phyloP scores from a whole-genome alignment of 2,888 invertebrate genomes.

The Unio pictorum region DNA sequence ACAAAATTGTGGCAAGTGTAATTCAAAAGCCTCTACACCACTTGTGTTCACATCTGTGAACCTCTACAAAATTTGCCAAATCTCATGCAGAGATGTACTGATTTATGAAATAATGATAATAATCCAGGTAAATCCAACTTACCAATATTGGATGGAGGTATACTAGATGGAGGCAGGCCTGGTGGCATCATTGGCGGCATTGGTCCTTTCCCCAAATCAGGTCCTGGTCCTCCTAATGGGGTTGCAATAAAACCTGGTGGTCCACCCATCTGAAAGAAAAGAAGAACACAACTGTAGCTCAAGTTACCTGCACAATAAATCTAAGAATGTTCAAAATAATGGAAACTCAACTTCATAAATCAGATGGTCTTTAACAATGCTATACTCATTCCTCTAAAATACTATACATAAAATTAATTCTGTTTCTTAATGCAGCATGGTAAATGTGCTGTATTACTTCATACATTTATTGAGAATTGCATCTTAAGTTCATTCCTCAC shows the following conservation, averaged over 20 bases:
- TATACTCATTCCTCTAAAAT: too few relatives aligned
- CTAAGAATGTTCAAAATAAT: too few relatives aligned
- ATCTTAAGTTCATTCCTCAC: neutral
- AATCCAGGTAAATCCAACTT: too few relatives aligned
- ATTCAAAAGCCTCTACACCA: neutral
- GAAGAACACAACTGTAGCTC: neutral
- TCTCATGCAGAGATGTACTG: too few relatives aligned
- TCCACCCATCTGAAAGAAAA: conserved; percentile 43
- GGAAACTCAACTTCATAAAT: too few relatives aligned
- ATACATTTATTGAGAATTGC: too few relatives aligned
- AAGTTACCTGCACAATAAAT: conserved; percentile 1
- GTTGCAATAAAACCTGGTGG: conserved; percentile 49
- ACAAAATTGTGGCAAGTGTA: too few relatives aligned
- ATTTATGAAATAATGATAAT: too few relatives aligned
- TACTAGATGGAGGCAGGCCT: conserved; percentile 31
- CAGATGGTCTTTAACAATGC: too few relatives aligned
- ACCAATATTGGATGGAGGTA: neutral
- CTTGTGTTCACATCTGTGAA: neutral
- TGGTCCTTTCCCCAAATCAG: conserved; percentile 23
- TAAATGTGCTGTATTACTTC: too few relatives aligned
- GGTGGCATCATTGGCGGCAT: conserved; percentile 50
- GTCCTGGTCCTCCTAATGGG: conserved; percentile 35
- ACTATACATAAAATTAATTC: too few relatives aligned
- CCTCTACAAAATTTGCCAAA: neutral
- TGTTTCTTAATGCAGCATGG: too few relatives aligned